These are phyloP conservation scores for Phortica okadai DNA, from an alignment of 2,888 invertebrate genomes.

Conservation along the genomic window DNA sequence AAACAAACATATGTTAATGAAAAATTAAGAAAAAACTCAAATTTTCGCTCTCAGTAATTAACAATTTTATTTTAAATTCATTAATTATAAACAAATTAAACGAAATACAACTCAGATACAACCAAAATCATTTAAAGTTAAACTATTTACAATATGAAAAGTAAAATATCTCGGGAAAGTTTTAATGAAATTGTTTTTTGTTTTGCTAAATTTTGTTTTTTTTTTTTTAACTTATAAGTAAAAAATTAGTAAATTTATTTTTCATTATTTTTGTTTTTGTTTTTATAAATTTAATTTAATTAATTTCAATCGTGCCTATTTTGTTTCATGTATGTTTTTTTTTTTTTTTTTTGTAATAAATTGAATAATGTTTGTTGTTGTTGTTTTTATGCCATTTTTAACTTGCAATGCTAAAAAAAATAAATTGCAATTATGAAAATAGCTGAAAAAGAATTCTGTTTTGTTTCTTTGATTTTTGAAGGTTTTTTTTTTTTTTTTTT, in stretches of 20 bases:
- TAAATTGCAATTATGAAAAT: slow-evolving; percentile 53
- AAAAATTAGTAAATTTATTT: slow-evolving; percentile 25
- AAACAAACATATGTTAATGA: background rate
- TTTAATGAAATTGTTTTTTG: background rate
- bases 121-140: slow-evolving; percentile 16
- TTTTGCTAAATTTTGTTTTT: background rate
- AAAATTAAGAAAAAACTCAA: background rate
- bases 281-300: slow-evolving; percentile 19
- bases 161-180: background rate
- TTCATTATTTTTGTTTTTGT: slow-evolving; percentile 8
- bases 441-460: slow-evolving; percentile 43
- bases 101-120: background rate
- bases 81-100: slow-evolving; percentile 5
- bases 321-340: slow-evolving; percentile 1
- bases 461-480: slow-evolving; percentile 4
- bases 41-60: background rate
- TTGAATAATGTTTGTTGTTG: slow-evolving; percentile 5
- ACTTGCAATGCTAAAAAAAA: slow-evolving; percentile 52
- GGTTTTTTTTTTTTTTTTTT: slow-evolving; percentile 26
- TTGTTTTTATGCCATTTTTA: slow-evolving; percentile 15
- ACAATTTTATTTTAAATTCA: slow-evolving; percentile 14
- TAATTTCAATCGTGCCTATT: slow-evolving; percentile 26
- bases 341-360: slow-evolving; percentile 19
- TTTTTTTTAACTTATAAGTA: slow-evolving; percentile 8
- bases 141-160: slow-evolving; percentile 25